Conservation (phyloP, 2,888 invertebrate genomes). For the Petrophora chlorosata region DNA sequence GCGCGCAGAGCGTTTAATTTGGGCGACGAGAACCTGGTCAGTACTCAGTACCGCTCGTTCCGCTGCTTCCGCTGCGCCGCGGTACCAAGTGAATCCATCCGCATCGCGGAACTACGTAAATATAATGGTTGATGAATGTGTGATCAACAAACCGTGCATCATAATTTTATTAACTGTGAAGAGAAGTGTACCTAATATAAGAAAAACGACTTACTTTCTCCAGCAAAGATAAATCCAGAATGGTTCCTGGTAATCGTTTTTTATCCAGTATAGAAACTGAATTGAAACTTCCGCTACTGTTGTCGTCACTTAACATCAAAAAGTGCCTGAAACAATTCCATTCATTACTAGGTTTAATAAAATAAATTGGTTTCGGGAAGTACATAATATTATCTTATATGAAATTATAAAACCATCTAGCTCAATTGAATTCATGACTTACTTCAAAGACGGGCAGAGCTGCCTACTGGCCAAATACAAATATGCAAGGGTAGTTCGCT, state of each 20-base stretch:
- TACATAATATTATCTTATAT: background rate
- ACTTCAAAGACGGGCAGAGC: constrained; percentile 9
- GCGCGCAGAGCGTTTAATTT: background rate
- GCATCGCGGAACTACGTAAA: constrained; percentile 4
- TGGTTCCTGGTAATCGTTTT: constrained; percentile 12
- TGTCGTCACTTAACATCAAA: constrained; percentile 2
- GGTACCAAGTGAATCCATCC: constrained; percentile 1
- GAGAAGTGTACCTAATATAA: background rate
- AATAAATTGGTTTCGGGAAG: background rate
- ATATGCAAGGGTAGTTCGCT: background rate
- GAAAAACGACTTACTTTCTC: constrained; percentile 6
- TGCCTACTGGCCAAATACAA: constrained; percentile 10
- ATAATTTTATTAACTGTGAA: background rate
- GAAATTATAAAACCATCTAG: background rate
- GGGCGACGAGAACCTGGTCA: constrained; percentile 3
- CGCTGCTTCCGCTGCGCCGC: background rate
- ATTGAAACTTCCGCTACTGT: background rate
- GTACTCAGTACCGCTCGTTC: background rate
- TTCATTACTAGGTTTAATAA: background rate
- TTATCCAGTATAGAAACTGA: constrained; percentile 1
- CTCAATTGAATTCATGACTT: background rate
- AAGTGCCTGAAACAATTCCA: constrained; percentile 3
- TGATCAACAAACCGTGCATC: background rate
- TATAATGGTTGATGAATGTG: background rate
- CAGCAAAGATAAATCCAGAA: constrained; percentile 14